phyloP scores from a whole-genome alignment of 2,113 vertebrate species.

The Silurus meridionalis region DNA sequence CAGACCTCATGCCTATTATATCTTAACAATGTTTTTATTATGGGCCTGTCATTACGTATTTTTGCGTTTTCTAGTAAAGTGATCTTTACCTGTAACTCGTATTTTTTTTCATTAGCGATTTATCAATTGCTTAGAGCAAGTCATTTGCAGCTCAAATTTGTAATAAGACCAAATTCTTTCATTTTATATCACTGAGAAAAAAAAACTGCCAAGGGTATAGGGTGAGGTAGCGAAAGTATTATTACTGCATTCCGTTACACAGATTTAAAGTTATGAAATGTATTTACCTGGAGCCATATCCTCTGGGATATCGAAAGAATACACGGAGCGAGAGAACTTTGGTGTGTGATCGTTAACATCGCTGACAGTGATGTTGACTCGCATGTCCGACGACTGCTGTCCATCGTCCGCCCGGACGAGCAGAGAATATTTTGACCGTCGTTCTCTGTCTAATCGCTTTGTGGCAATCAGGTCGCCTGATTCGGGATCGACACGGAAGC shows the following conservation, averaged over 20 bases:
- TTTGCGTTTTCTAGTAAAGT: background rate
- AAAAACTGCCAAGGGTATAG: background rate
- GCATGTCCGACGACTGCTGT: slow-evolving; percentile 90
- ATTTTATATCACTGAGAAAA: background rate
- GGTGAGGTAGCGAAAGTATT: background rate
- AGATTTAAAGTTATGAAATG: background rate
- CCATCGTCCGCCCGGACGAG: slow-evolving; percentile 92
- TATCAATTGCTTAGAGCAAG: background rate
- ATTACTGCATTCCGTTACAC: background rate
- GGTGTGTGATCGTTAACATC: slow-evolving; percentile 94
- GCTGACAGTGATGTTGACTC: slow-evolving; percentile 91
- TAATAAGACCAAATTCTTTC: background rate
- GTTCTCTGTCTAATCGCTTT: slow-evolving; percentile 87
- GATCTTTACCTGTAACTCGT: background rate
- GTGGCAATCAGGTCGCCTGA: slow-evolving; percentile 93
- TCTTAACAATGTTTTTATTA: background rate
- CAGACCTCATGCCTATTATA: slow-evolving; percentile 7
- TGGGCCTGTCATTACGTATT: background rate
- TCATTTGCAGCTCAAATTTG: background rate
- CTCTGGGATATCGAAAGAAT: slow-evolving; percentile 92
- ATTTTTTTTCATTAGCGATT: background rate
- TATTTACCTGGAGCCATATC: slow-evolving; percentile 85
- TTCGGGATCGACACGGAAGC: slow-evolving; percentile 91
- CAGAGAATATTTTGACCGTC: slow-evolving; percentile 89
- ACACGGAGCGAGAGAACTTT: slow-evolving; percentile 85